Conservation (phyloP, 2,113 vertebrate genomes). For the Uria lomvia region DNA sequence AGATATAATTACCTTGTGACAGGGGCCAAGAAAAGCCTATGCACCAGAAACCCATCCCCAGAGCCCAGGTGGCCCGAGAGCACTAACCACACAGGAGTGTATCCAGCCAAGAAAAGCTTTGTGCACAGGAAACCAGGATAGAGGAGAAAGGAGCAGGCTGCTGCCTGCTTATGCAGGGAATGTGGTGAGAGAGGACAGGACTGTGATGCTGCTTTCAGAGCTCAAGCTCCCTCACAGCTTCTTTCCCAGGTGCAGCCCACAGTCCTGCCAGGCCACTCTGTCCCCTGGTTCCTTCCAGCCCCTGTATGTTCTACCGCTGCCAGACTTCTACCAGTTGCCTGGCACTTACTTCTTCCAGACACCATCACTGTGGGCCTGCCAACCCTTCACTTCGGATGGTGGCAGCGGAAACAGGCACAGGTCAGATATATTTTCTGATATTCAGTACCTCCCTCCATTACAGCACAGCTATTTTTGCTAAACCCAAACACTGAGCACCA, state of each 20-base stretch:
- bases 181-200: not conserved
- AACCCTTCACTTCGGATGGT: not conserved
- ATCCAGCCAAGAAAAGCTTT: not conserved
- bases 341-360: not conserved
- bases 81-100: not conserved
- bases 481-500: not conserved
- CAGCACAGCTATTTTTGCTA: not conserved
- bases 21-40: not conserved
- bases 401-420: not conserved
- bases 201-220: not conserved
- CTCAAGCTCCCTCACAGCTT: not conserved
- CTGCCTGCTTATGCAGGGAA: not conserved
- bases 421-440: not conserved
- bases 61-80: not conserved
- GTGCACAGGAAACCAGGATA: not conserved
- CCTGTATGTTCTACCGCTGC: not conserved
- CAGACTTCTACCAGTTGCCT: not conserved
- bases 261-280: not conserved
- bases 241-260: not conserved
- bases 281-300: not conserved
- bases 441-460: not conserved
- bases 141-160: not conserved
- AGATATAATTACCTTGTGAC: not conserved
- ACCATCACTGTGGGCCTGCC: not conserved
- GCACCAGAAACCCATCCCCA: not conserved